These are phyloP conservation scores for Benitochromis conjunctus DNA, from an alignment of 2,113 vertebrate genomes.

Conservation along the genomic window DNA sequence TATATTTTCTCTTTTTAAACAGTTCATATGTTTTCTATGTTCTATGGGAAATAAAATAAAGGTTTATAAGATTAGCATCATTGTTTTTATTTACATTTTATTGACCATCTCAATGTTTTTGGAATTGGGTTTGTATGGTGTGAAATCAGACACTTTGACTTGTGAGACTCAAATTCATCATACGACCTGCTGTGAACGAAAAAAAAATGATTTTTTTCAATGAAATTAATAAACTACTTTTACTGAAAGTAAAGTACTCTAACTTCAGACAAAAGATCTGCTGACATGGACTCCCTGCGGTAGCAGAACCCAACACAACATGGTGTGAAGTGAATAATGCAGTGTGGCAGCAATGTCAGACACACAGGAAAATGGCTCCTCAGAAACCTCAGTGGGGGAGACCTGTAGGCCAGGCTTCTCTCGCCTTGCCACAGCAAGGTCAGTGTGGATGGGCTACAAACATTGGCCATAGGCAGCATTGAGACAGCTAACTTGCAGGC, in stretches of 20 bases:
- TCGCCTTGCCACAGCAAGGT: constrained; percentile 19
- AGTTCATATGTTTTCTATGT: neutral
- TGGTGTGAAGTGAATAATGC: constrained; percentile 32
- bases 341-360: constrained; percentile 40
- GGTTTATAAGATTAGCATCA: neutral
- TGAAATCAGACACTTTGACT: neutral
- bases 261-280: neutral
- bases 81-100: neutral
- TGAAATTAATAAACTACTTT: neutral
- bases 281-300: neutral
- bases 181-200: neutral
- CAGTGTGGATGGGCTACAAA: constrained; percentile 16
- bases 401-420: constrained; percentile 18
- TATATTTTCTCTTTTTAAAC: neutral
- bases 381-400: constrained; percentile 1
- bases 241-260: neutral
- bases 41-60: neutral
- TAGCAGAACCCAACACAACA: constrained; percentile 33
- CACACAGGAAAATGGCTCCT: constrained; percentile 21
- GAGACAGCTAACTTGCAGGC: neutral
- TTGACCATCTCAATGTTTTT: neutral
- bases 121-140: neutral
- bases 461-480: neutral
- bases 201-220: too few species aligned
- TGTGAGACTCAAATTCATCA: neutral